Percentiles rank a stretch among this genome's conserved stretches.
These are phyloP conservation scores for Drosophila prolongata DNA, from an alignment of 2,888 invertebrate species.

Conservation along the genomic window DNA sequence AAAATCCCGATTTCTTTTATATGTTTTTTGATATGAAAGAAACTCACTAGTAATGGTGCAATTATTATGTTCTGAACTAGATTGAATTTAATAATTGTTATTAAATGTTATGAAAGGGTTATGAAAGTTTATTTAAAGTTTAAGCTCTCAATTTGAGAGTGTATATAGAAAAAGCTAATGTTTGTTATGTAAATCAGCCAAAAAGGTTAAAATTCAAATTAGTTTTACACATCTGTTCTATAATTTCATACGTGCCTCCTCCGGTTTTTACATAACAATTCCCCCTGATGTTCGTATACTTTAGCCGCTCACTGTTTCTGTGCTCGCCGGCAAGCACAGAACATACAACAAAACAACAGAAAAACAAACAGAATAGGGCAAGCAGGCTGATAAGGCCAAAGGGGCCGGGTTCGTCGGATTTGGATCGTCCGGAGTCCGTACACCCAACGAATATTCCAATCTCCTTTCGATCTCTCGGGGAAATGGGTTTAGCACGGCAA, in stretches of 20 bases:
- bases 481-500: constrained; percentile 42
- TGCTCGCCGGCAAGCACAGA: constrained; percentile 7
- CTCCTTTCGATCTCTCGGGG: constrained; percentile 20
- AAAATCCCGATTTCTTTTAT: too few species aligned
- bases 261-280: constrained; percentile 60
- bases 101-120: too few species aligned
- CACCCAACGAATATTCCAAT: constrained; percentile 11
- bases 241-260: background rate
- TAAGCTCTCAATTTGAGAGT: background rate
- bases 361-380: constrained; percentile 47
- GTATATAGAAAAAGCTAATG: background rate
- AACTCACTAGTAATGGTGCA: too few species aligned
- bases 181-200: background rate
- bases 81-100: too few species aligned
- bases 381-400: constrained; percentile 54
- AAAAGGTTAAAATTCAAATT: background rate
- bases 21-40: too few species aligned
- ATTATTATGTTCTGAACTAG: too few species aligned
- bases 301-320: constrained; percentile 39
- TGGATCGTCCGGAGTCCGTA: constrained; percentile 9
- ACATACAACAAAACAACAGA: constrained; percentile 56
- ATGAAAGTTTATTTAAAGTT: background rate
- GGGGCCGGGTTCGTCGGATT: constrained; percentile 4
- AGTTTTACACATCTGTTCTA: background rate
- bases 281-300: constrained; percentile 38